Evolutionary conservation across 1,140 invertebrate species (phyloP).

Genomic region (Papilio machaon): DNA sequence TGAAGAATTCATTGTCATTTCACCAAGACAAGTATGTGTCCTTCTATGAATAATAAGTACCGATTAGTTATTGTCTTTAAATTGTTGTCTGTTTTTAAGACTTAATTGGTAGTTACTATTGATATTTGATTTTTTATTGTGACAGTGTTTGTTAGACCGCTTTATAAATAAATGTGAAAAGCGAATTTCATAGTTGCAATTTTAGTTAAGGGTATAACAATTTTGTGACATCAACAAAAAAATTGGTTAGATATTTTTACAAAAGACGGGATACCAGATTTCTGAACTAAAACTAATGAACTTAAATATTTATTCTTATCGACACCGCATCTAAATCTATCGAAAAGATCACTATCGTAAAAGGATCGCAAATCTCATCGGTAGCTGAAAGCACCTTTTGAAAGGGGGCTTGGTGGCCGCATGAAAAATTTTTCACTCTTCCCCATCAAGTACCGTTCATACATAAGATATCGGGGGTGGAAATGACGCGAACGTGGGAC

Average conservation of each 20-base stretch:
- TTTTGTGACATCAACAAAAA: no score
- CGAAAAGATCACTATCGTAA: slow-evolving; percentile 23
- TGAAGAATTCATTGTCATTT: not conserved
- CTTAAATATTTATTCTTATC: not conserved
- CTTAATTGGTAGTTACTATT: not conserved
- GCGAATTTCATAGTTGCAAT: no score
- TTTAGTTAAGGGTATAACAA: no score
- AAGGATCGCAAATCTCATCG: slow-evolving; percentile 26
- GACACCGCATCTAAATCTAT: slow-evolving; percentile 10
- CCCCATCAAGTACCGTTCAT: slow-evolving; percentile 62
- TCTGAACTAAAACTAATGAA: not conserved
- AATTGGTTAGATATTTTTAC: not conserved
- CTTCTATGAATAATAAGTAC: not conserved
- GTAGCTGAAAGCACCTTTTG: slow-evolving; percentile 21
- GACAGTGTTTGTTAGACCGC: no score
- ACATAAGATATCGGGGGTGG: slow-evolving; percentile 75
- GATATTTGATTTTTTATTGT: not conserved
- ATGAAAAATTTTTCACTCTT: slow-evolving; percentile 59
- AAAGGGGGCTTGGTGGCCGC: not conserved
- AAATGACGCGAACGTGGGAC: slow-evolving; percentile 60
- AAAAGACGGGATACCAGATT: not conserved
- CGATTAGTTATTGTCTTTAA: not conserved
- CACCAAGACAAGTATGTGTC: no score
- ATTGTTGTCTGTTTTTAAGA: not conserved
- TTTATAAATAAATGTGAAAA: no score